A percentile compares a stretch with the other conserved stretches of the same genome.
Evolutionary conservation across 2,888 invertebrate species (phyloP).

Genomic region (Eurytoma californica): DNA sequence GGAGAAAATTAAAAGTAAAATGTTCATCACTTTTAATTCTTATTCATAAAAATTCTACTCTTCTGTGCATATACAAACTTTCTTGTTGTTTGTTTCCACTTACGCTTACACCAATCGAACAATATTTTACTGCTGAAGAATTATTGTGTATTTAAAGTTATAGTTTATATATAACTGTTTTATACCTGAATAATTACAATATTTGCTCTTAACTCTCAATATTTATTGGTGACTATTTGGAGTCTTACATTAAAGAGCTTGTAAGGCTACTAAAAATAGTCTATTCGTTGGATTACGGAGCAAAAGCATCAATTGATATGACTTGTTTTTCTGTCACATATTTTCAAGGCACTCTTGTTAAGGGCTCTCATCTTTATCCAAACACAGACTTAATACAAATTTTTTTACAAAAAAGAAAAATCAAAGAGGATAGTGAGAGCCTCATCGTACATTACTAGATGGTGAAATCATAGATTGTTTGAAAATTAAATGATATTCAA

Average conservation of each 20-base stretch:
- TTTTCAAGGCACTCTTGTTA: slow-evolving; percentile 52
- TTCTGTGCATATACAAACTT: slow-evolving; percentile 34
- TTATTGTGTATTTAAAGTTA: slow-evolving; percentile 43
- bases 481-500: slow-evolving; percentile 15
- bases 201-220: slow-evolving; percentile 30
- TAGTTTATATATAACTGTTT: slow-evolving; percentile 48
- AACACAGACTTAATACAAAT: slow-evolving; percentile 38
- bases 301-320: slow-evolving; percentile 49
- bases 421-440: slow-evolving; percentile 45
- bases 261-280: slow-evolving; percentile 50
- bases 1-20: slow-evolving; percentile 32
- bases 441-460: slow-evolving; percentile 45
- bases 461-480: slow-evolving; percentile 37
- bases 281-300: slow-evolving; percentile 51
- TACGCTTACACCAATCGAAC: slow-evolving; percentile 40
- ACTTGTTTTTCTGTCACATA: slow-evolving; percentile 47
- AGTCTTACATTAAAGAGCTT: slow-evolving; percentile 46
- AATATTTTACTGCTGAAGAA: slow-evolving; percentile 27
- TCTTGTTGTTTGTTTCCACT: slow-evolving; percentile 26
- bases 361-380: slow-evolving; percentile 52
- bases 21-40: slow-evolving; percentile 39
- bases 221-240: slow-evolving; percentile 42
- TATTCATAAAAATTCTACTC: slow-evolving; percentile 19
- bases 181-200: slow-evolving; percentile 37
- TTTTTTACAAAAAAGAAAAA: slow-evolving; percentile 44